Conservation (phyloP, 2,113 vertebrate species). For the Hirundichthys speculiger region DNA sequence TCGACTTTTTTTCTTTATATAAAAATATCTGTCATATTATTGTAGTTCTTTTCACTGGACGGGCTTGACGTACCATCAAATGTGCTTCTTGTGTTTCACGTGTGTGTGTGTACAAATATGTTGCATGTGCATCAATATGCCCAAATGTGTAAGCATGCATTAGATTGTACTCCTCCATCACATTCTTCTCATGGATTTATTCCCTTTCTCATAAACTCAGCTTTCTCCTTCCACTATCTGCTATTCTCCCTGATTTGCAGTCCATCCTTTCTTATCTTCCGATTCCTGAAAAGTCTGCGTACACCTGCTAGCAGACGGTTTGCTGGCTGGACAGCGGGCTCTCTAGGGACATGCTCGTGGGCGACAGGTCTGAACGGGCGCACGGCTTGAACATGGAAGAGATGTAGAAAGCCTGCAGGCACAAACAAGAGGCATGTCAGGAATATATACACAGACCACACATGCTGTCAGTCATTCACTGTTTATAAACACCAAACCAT, state of each 20-base stretch:
- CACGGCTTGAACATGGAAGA: constrained; percentile 83
- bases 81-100: constrained; percentile 67
- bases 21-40: constrained; percentile 62
- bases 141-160: constrained; percentile 31
- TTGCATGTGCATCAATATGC: constrained; percentile 49
- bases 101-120: constrained; percentile 40
- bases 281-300: constrained; percentile 21
- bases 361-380: constrained; percentile 58
- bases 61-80: constrained; percentile 64
- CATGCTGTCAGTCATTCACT: constrained; percentile 41
- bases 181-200: constrained; percentile 44
- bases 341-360: constrained; percentile 71
- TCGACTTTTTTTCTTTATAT: constrained; percentile 45
- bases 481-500: constrained; percentile 37
- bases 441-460: constrained; percentile 44
- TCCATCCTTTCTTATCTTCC: constrained; percentile 22
- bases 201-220: constrained; percentile 42
- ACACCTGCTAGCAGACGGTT: constrained; percentile 81
- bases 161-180: constrained; percentile 55
- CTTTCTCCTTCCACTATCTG: constrained; percentile 18
- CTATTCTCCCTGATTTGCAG: constrained; percentile 29
- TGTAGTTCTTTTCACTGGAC: constrained; percentile 67
- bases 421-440: constrained; percentile 51
- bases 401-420: constrained; percentile 82
- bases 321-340: constrained; percentile 83